Base-by-base conservation (phyloP, 1,140 invertebrate species). In the Mactra quadrangularis region DNA sequence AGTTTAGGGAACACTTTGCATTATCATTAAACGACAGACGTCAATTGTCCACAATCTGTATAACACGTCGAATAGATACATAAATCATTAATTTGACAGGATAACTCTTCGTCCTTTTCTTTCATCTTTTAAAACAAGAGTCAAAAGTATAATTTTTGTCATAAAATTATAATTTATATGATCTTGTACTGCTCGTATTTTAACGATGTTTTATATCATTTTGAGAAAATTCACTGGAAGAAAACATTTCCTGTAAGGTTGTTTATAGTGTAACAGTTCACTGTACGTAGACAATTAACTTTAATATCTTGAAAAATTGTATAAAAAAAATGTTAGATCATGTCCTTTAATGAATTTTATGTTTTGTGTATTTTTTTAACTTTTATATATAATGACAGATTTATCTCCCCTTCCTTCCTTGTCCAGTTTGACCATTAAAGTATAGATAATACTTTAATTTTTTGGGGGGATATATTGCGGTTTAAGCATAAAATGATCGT, bases 131-230 rank as follows among this genome's bases (percentile, higher is more conserved):
- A 22, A 41, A 62, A 45, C 9, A 45, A 50, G 53, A 76, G 74
- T 76, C 41, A 62, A 76, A 76, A 62, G 55, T 76, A 57, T 50
- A 76, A 60, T 52, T 76, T 76, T 76, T 64, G 74, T 64, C 55
- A 76, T 76, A 76, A 76, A 76, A 62, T 76, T 76, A 76, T 76
- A 76, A 76, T 76, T 76, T 76, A 76, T 76, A 17, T 50, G 53
- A 57, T 62, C 35, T n/a, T 57, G 29, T n/a, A 35, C 31, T 19
- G 38, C 41, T 41, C 59, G 47, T 50, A 57, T 76, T 76, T 76
- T 75, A n/a, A 76, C 62, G 62, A 33, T 74, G 47, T 22, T 27
- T 68, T 31, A 33, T 68, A 50, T 41, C 19, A 31, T 38, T n/a
- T 68, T 47, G 19, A 47, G 64, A 50, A 68, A 41, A 68, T 47